A percentile compares a stretch with the other conserved stretches of the same genome.
These are phyloP conservation scores for Lagenorhynchus albirostris DNA, from an alignment of 2,113 vertebrate genomes.

Conservation along the genomic window DNA sequence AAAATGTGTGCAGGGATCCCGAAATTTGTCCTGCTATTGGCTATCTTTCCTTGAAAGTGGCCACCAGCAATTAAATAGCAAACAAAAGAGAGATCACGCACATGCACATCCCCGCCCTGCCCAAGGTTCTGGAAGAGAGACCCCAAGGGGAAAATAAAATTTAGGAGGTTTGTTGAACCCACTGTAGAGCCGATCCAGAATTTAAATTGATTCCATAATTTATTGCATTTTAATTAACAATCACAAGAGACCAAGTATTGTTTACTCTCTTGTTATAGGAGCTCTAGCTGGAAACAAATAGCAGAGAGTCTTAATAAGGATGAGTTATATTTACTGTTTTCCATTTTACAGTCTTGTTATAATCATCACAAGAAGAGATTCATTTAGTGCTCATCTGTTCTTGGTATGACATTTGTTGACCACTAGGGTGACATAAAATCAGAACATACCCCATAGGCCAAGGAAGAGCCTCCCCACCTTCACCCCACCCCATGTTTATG, in stretches of 20 bases:
- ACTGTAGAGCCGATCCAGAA: slow-evolving; percentile 68
- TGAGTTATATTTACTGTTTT: slow-evolving; percentile 75
- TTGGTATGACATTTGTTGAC: slow-evolving; percentile 76
- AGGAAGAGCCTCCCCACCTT: not conserved
- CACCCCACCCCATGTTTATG: not conserved
- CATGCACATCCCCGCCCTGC: not conserved
- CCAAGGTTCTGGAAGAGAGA: slow-evolving; percentile 5
- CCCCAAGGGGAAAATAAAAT: slow-evolving; percentile 68
- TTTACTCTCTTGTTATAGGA: slow-evolving; percentile 72
- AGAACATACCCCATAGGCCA: not conserved
- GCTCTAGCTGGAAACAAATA: slow-evolving; percentile 66
- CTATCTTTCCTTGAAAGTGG: not conserved
- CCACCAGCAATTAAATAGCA: slow-evolving; percentile 53
- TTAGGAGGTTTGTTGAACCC: slow-evolving; percentile 74
- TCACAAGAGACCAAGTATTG: slow-evolving; percentile 72
- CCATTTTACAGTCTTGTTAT: slow-evolving; percentile 74
- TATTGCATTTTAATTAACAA: slow-evolving; percentile 80
- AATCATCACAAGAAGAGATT: slow-evolving; percentile 75
- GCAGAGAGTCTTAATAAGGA: slow-evolving; percentile 70
- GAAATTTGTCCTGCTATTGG: not conserved
- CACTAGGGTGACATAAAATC: slow-evolving; percentile 72
- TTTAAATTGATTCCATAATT: slow-evolving; percentile 79
- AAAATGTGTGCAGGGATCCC: not conserved
- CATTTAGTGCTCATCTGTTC: slow-evolving; percentile 75
- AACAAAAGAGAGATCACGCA: slow-evolving; percentile 60